Percentiles rank a stretch among this genome's conserved stretches.
Conservation (phyloP, 2,888 invertebrate genomes). For the Leucania comma region DNA sequence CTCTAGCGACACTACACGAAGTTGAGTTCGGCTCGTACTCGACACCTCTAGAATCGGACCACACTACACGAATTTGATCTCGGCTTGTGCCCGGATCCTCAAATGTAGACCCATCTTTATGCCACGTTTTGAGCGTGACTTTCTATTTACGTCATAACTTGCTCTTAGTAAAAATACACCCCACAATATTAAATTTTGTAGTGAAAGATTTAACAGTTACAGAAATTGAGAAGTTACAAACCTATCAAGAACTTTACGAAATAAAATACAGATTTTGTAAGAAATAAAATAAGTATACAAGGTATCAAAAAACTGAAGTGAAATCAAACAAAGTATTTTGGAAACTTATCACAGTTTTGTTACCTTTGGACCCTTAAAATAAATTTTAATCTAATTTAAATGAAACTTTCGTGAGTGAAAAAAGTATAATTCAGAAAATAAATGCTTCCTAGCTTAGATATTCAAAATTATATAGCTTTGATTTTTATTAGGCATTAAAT, state of each 20-base stretch:
- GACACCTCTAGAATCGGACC: no score
- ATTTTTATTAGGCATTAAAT: background rate
- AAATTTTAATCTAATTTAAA: conserved; percentile 20
- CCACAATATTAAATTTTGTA: conserved; percentile 35
- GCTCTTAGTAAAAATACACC: background rate
- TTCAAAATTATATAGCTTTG: background rate
- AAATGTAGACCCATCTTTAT: no score
- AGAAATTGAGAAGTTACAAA: conserved; percentile 8
- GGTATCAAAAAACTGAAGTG: conserved; percentile 25
- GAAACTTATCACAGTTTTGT: conserved; percentile 70
- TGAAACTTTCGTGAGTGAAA: background rate
- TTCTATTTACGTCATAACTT: background rate
- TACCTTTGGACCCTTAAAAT: conserved; percentile 59
- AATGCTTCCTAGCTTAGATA: conserved; percentile 15
- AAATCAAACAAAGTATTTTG: conserved; percentile 51
- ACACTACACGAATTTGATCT: no score
- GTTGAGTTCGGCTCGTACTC: no score
- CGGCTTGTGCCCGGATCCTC: no score
- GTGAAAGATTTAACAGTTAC: background rate
- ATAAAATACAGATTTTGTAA: background rate
- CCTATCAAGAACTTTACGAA: background rate
- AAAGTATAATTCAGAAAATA: background rate
- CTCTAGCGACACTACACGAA: no score
- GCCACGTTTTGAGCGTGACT: background rate
- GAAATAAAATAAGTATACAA: background rate